Percentiles rank a stretch among this genome's conserved stretches.
Conservation (phyloP, 2,113 vertebrate species). For the Oxyruncus cristatus region DNA sequence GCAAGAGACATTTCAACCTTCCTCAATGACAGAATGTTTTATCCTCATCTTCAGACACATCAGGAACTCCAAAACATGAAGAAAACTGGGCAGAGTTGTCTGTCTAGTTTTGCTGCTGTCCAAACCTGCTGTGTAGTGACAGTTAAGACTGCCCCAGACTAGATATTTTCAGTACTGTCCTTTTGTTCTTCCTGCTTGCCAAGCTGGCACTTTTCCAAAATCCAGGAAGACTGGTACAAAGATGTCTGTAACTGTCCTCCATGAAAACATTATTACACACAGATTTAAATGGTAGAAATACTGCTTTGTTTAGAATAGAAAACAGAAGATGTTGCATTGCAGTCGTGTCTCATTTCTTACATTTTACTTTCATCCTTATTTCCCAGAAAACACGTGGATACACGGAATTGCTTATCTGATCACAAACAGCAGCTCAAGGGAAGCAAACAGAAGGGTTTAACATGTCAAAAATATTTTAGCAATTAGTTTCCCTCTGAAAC, state of each 20-base stretch:
- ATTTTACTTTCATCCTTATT: not conserved
- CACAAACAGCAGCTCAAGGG: not conserved
- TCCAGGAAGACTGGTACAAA: constrained; percentile 2
- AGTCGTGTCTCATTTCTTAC: not conserved
- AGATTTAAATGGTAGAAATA: not conserved
- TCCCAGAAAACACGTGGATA: constrained; percentile 14
- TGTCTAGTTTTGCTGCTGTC: constrained; percentile 47
- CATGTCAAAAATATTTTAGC: not conserved
- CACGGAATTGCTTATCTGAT: constrained; percentile 41
- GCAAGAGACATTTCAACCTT: constrained; percentile 1
- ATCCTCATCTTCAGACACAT: not conserved
- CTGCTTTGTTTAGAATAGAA: not conserved
- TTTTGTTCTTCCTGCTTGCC: constrained; percentile 53
- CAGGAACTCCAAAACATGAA: not conserved
- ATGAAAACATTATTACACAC: not conserved
- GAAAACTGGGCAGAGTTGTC: not conserved
- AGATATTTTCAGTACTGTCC: constrained; percentile 47
- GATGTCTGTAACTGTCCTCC: not conserved
- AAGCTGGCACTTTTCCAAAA: constrained; percentile 47
- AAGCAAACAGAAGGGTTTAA: constrained; percentile 8
- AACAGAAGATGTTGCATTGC: not conserved
- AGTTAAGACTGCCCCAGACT: constrained; percentile 1
- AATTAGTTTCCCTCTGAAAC: not conserved
- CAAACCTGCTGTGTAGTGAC: constrained; percentile 30
- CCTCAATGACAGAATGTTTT: constrained; percentile 51